A percentile compares a stretch with the other conserved stretches of the same genome.
Conservation (phyloP, 2,888 invertebrate genomes). For the Drosophila conformis region DNA sequence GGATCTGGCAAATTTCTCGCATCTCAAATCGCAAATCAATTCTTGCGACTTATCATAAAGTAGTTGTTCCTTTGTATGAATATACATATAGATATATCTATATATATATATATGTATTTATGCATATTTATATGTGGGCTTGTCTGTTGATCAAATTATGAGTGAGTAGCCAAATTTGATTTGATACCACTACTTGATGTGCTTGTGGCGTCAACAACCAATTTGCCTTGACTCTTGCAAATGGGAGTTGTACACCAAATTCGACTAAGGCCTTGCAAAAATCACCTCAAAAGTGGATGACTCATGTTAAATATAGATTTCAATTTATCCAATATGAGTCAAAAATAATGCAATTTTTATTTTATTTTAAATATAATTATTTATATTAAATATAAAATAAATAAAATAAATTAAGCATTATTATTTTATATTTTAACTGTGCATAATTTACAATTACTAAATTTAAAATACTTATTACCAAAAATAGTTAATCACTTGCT, state of each 20-base stretch:
- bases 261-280: background rate
- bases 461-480: background rate
- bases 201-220: conserved; percentile 23
- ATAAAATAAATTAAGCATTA: background rate
- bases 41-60: conserved; percentile 16
- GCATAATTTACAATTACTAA: background rate
- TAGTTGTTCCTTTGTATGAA: background rate
- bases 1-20: conserved; percentile 46
- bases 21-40: conserved; percentile 27
- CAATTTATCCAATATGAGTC: background rate
- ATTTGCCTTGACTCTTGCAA: background rate
- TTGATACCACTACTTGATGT: conserved; percentile 25
- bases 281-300: background rate
- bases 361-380: background rate
- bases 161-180: conserved; percentile 45
- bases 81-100: background rate
- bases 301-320: background rate
- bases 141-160: conserved; percentile 45
- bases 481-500: background rate
- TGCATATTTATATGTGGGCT: conserved; percentile 12
- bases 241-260: background rate
- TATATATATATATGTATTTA: background rate
- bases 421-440: background rate
- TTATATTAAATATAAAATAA: background rate
- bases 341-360: background rate